Evolutionary conservation across 2,797 vertebrate genomes (phyloP).

Genomic region (Pristis pectinata): DNA sequence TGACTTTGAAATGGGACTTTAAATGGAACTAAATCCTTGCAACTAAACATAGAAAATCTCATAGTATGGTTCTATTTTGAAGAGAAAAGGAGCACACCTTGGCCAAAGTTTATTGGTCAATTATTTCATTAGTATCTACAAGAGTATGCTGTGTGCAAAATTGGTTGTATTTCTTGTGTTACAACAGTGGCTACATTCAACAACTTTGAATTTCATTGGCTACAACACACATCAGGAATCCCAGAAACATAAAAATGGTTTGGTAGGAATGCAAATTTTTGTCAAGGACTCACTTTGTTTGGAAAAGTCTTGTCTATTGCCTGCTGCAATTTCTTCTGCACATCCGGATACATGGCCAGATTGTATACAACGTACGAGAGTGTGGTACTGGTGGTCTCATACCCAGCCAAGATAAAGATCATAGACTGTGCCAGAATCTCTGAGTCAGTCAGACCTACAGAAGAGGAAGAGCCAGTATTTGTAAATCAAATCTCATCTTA

Average conservation of each 20-base stretch:
- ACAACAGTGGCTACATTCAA: no score
- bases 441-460: constrained; percentile 65
- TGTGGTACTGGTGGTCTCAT: constrained; percentile 64
- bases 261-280: background rate
- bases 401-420: constrained; percentile 68
- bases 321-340: constrained; percentile 62
- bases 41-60: no score
- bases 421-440: constrained; percentile 72
- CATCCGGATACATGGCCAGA: constrained; percentile 60
- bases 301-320: constrained; percentile 63
- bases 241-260: background rate
- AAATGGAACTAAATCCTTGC: no score
- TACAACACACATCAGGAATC: background rate
- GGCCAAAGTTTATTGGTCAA: no score
- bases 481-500: background rate
- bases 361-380: constrained; percentile 62
- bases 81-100: no score
- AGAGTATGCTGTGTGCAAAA: no score
- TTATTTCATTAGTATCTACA: no score
- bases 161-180: no score
- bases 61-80: no score
- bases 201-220: background rate
- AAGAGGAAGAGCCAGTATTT: background rate
- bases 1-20: no score
- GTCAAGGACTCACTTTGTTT: constrained; percentile 53